These are phyloP conservation scores for Manis crassicaudata DNA, from an alignment of 2,797 vertebrate genomes.

Conservation along the genomic window DNA sequence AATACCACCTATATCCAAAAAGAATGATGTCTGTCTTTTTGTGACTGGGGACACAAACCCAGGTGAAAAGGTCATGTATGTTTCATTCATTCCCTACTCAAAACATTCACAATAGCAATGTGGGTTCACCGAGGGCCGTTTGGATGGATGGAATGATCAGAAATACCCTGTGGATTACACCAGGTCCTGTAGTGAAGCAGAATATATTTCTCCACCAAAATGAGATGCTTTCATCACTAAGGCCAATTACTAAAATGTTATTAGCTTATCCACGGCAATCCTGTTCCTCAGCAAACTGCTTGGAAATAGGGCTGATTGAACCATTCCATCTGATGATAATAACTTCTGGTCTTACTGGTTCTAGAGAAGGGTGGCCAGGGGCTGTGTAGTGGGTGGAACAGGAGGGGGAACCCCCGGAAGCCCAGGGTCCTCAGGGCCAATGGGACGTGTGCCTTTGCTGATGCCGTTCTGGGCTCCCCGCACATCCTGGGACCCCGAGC, in stretches of 20 bases:
- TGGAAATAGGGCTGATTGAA: too few relatives aligned
- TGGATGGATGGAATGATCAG: neutral
- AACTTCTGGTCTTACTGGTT: too few relatives aligned
- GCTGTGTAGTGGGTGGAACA: too few relatives aligned
- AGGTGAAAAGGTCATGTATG: neutral
- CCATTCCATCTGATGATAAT: too few relatives aligned
- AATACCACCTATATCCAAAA: accelerated
- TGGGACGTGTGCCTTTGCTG: neutral
- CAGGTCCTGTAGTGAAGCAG: neutral
- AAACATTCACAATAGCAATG: neutral
- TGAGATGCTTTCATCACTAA: neutral
- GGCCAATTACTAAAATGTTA: neutral
- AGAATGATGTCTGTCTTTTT: neutral
- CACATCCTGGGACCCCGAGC: neutral
- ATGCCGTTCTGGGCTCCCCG: accelerated
- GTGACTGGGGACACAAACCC: neutral
- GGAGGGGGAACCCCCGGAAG: too few relatives aligned
- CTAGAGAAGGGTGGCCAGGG: too few relatives aligned
- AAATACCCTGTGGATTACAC: neutral
- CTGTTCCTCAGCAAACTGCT: neutral
- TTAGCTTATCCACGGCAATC: neutral
- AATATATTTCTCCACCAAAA: neutral
- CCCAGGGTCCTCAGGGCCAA: neutral
- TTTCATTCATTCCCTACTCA: neutral
- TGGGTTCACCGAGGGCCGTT: neutral